phyloP scores from a whole-genome alignment of 1,140 invertebrate genomes.

The Drosophila triauraria region DNA sequence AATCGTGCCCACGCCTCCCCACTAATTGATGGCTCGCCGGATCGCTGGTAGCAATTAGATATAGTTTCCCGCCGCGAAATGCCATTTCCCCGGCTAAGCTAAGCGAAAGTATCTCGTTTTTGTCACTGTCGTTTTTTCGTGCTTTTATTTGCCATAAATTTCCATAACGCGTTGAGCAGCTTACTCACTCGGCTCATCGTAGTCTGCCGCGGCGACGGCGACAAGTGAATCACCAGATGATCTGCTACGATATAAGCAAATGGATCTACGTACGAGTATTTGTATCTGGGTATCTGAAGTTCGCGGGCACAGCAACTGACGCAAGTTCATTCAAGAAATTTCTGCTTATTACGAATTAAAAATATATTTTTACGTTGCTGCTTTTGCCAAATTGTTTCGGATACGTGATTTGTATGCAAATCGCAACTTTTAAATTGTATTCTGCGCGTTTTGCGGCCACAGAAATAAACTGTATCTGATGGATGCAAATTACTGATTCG shows the following conservation, averaged over 20 bases:
- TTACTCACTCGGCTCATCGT: constrained; percentile 54
- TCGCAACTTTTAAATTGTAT: constrained; percentile 42
- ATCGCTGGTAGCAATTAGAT: constrained; percentile 41
- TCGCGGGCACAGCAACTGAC: constrained; percentile 47
- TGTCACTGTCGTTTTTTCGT: constrained; percentile 22
- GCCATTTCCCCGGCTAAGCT: constrained; percentile 28
- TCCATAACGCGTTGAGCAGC: constrained; percentile 59
- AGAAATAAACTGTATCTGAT: constrained; percentile 65
- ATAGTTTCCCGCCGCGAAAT: constrained; percentile 10
- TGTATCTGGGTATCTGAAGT: constrained; percentile 25
- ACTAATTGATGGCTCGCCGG: constrained; percentile 51
- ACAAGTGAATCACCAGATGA: constrained; percentile 64
- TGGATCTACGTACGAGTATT: constrained; percentile 30
- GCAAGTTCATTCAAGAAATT: constrained; percentile 70
- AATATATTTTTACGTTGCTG: constrained; percentile 32
- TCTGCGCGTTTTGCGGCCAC: constrained; percentile 27
- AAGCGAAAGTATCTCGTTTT: constrained; percentile 65
- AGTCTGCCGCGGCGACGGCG: constrained; percentile 24
- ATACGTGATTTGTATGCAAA: constrained; percentile 73
- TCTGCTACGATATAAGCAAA: constrained; percentile 28
- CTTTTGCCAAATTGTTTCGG: constrained; percentile 54
- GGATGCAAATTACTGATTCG: constrained; percentile 54
- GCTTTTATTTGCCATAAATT: constrained; percentile 67
- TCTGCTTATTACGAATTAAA: constrained; percentile 41
- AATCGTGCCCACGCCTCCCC: constrained; percentile 31